Evolutionary conservation across 2,797 vertebrate genomes (phyloP), one percentile per base, ranked within the genome.

Genomic region (Cuculus canorus): DNA sequence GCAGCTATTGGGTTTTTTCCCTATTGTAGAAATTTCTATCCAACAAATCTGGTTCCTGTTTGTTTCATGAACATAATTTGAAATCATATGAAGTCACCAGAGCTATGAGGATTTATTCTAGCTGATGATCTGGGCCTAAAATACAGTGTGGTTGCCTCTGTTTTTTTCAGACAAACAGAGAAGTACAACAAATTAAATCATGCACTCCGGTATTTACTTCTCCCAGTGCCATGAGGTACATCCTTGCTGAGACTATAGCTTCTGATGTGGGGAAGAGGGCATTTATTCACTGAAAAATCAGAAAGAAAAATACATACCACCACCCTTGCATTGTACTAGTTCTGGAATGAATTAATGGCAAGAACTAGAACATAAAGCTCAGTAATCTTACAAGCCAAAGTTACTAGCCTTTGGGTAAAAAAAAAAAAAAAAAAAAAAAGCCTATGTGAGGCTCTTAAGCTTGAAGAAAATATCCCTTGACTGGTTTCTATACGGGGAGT

Each of bases 401-500:
- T 85, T 60, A 86, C 56, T 47, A 84, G 54, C 47, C 69, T 77
- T 75, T 84, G 61, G 33, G 41, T 96, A 79, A 85, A 70, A 80
- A 54, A 70, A 59, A 13, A 85, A 70, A 80, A 54, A 70, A 59
- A 13, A 82, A 86, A 91, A 91, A 76, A n/a, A 39, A 39, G 39
- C 91, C 68, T n/a, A 84, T 13, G 2, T 82, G 88, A 95, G 37
- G 16, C 45, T 75, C 86, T 90, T 96, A 92, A 88, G 69, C 52
- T 95, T 95, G 79, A 47, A 95, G 75, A 95, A 93, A 93, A 86
- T 83, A 95, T 73, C 61, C n/a, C 71, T 88, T 93, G 87, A 87
- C 61, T 92, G 61, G n/a, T 70, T 97, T 96, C 94, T 97, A 83
- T 94, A 95, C 83, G 84, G 45, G 63, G 57, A 95, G 88, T 95